phyloP scores from a whole-genome alignment of 2,797 vertebrate genomes.

The Antrozous pallidus region DNA sequence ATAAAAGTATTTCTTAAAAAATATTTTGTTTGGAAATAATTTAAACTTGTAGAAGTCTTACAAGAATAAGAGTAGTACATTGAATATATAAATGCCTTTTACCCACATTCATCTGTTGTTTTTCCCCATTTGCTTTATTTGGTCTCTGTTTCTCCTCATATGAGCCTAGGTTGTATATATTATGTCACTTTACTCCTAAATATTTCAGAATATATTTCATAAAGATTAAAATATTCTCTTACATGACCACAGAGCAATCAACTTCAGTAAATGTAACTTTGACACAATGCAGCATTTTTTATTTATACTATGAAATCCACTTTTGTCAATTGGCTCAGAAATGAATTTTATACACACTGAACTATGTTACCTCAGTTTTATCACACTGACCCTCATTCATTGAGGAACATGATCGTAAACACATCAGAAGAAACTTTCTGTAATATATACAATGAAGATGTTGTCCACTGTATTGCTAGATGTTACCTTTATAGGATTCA shows the following conservation, averaged over 20 bases:
- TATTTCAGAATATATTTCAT: background rate
- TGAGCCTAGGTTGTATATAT: background rate
- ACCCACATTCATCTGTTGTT: background rate
- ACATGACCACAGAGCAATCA: background rate
- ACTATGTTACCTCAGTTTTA: background rate
- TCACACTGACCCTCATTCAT: background rate
- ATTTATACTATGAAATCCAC: background rate
- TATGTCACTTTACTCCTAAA: background rate
- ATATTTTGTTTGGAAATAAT: background rate
- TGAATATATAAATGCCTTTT: background rate
- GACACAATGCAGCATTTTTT: background rate
- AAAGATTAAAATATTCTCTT: background rate
- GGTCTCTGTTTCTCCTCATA: background rate
- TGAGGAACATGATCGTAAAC: background rate
- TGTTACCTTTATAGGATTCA: background rate
- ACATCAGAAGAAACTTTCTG: background rate
- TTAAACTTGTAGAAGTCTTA: background rate
- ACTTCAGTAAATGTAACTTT: background rate
- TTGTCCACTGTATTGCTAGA: background rate
- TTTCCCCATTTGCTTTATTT: background rate
- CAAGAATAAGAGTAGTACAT: background rate
- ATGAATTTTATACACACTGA: background rate
- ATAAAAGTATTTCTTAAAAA: background rate
- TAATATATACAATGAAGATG: background rate
- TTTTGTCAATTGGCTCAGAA: background rate